These are phyloP conservation scores for Petrocephalus schoutedeni DNA, from an alignment of 2,797 vertebrate species.

Conservation along the genomic window DNA sequence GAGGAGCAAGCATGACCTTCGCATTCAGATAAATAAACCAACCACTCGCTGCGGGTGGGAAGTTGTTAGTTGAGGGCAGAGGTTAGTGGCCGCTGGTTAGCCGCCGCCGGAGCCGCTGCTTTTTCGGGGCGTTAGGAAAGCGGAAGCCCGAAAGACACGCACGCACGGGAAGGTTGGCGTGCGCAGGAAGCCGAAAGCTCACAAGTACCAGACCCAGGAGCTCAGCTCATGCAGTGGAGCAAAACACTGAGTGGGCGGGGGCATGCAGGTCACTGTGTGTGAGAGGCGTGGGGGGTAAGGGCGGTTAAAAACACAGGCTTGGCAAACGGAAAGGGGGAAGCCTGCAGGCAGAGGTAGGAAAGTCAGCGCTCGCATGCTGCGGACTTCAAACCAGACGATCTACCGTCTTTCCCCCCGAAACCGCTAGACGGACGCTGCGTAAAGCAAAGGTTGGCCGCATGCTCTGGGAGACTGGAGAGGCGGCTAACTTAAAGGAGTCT, in stretches of 20 bases:
- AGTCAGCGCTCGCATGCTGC: conserved; percentile 51
- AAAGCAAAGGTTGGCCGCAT: conserved; percentile 34
- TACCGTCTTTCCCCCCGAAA: neutral
- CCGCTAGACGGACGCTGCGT: neutral
- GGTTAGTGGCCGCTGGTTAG: conserved; percentile 57
- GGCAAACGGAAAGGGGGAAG: conserved; percentile 38
- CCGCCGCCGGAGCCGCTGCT: conserved; percentile 33
- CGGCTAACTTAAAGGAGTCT: conserved; percentile 31
- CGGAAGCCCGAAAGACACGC: neutral
- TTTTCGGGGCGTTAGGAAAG: neutral
- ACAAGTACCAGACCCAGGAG: conserved; percentile 49
- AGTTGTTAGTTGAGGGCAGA: conserved; percentile 52
- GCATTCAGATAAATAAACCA: conserved; percentile 36
- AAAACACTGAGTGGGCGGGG: conserved; percentile 43
- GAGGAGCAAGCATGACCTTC: conserved; percentile 32
- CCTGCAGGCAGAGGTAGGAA: conserved; percentile 73
- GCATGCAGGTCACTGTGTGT: conserved; percentile 59
- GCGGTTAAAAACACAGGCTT: conserved; percentile 61
- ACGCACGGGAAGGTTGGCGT: conserved; percentile 26
- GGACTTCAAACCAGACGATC: conserved; percentile 47
- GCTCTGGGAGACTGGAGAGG: conserved; percentile 39
- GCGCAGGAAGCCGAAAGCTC: conserved; percentile 61
- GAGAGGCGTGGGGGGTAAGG: conserved; percentile 38
- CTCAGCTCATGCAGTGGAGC: conserved; percentile 36
- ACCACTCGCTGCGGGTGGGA: conserved; percentile 42